Conservation (phyloP, 2,113 vertebrate species). For the Pavo muticus region DNA sequence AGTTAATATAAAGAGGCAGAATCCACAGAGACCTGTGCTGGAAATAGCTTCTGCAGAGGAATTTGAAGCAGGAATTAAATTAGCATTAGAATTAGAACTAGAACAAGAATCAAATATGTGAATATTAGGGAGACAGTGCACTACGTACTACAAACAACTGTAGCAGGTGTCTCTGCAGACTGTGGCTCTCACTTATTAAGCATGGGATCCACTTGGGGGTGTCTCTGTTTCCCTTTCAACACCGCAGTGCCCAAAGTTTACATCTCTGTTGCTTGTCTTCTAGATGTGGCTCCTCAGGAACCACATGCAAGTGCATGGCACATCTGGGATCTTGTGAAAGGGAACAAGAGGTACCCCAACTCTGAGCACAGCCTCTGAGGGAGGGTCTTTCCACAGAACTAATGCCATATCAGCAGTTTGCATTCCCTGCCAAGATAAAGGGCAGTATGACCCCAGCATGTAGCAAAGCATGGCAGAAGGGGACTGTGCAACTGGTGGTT, state of each 20-base stretch:
- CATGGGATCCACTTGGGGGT: background rate
- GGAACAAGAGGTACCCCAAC: fast-evolving
- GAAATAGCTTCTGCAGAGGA: slow-evolving; percentile 26
- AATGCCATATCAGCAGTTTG: background rate
- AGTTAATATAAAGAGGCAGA: slow-evolving; percentile 26
- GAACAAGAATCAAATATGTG: background rate
- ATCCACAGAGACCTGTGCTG: slow-evolving; percentile 2
- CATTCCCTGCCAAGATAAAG: background rate
- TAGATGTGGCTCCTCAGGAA: background rate
- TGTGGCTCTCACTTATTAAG: background rate
- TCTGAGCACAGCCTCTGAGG: background rate
- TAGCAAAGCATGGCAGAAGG: background rate
- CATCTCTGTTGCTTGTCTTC: background rate
- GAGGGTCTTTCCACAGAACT: background rate
- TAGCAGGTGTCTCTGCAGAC: background rate
- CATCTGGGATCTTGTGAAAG: fast-evolving
- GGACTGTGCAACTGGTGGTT: background rate
- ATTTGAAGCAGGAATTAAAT: slow-evolving; percentile 44
- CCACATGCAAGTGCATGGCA: fast-evolving
- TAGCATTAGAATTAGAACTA: slow-evolving; percentile 14
- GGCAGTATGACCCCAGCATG: background rate
- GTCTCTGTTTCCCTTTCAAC: background rate
- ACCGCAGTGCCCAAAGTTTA: background rate
- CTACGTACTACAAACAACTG: background rate
- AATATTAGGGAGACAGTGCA: background rate